These are phyloP conservation scores for Tuberolachnus salignus DNA, from an alignment of 2,888 invertebrate genomes.

Conservation along the genomic window DNA sequence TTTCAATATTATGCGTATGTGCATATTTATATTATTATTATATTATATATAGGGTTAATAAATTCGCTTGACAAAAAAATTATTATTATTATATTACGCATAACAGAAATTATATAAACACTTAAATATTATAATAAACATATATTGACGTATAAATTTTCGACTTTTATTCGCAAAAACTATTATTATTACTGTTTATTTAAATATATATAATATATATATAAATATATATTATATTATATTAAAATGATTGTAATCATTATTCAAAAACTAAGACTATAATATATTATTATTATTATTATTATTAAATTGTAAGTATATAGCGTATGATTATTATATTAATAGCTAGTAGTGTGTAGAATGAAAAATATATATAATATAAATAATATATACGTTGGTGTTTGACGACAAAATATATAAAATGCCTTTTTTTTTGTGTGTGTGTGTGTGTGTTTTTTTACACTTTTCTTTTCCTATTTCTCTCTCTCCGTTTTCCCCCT, in stretches of 20 bases:
- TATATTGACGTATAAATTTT: constrained; percentile 1
- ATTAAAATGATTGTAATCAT: too few species aligned
- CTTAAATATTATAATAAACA: too few species aligned
- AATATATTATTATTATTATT: too few species aligned
- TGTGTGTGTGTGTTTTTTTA: too few species aligned
- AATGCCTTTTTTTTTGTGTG: constrained; percentile 18
- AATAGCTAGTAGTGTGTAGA: constrained; percentile 3
- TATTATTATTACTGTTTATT: constrained; percentile 12
- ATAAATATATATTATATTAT: constrained; percentile 1
- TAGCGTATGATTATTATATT: too few species aligned
- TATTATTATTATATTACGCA: neutral
- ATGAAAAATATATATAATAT: constrained; percentile 1
- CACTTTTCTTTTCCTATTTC: too few species aligned
- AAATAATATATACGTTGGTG: constrained; percentile 24
- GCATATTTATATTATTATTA: constrained; percentile 18
- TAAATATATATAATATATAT: neutral
- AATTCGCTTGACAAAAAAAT: neutral
- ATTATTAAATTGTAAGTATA: too few species aligned
- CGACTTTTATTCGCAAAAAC: constrained; percentile 5
- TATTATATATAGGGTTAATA: neutral
- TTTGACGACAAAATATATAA: constrained; percentile 34
- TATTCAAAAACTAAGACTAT: too few species aligned
- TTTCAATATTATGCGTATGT: neutral
- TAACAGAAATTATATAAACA: too few species aligned
- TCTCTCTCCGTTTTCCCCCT: neutral